phyloP scores from a whole-genome alignment of 2,113 vertebrate species.

The Speoplatyrhinus poulsoni region DNA sequence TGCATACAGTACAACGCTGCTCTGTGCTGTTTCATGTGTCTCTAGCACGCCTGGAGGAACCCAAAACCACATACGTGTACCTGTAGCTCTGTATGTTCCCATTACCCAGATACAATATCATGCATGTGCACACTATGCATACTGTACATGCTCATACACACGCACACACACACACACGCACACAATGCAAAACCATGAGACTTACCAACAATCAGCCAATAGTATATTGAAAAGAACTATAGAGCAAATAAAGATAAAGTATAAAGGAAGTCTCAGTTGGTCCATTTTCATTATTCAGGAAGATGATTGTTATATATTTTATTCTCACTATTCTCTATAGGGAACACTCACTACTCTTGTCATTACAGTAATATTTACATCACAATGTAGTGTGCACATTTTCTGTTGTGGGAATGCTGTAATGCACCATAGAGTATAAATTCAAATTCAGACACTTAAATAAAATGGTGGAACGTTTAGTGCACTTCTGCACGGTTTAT shows the following conservation, averaged over 20 bases:
- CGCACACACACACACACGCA: constrained; percentile 4
- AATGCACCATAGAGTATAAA: too few species aligned
- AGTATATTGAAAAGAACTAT: background rate
- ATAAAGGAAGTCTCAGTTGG: constrained; percentile 13
- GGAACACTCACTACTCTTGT: too few species aligned
- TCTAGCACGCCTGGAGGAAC: constrained; percentile 22
- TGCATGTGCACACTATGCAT: background rate
- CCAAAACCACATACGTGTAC: background rate
- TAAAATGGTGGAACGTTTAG: background rate
- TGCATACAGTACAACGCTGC: constrained; percentile 5
- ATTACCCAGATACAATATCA: background rate
- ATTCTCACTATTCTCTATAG: too few species aligned
- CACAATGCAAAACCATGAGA: background rate
- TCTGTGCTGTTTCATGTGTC: constrained; percentile 6
- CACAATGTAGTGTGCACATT: background rate
- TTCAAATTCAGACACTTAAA: too few species aligned
- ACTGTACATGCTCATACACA: constrained; percentile 5
- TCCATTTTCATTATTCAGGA: too few species aligned
- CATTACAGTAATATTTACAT: background rate
- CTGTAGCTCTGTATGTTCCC: background rate
- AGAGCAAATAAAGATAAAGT: constrained; percentile 1
- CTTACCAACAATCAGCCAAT: background rate
- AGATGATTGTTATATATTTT: too few species aligned
- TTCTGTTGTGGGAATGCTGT: background rate
- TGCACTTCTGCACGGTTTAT: too few species aligned